These are phyloP conservation scores for Acanthurus tractus DNA, from an alignment of 2,797 vertebrate species.

Conservation along the genomic window DNA sequence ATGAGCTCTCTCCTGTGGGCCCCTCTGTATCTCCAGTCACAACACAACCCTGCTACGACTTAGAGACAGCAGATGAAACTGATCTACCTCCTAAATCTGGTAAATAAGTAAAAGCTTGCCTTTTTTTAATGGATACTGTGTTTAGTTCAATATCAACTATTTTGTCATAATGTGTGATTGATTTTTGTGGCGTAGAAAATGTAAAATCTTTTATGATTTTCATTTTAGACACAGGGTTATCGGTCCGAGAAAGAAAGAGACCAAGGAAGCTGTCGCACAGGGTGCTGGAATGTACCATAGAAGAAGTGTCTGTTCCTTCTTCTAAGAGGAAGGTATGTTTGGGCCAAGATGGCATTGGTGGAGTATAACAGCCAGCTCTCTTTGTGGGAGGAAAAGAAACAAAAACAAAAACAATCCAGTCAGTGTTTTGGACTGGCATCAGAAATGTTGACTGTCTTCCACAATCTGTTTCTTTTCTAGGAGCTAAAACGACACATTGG, in stretches of 20 bases:
- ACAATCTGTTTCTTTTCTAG: constrained; percentile 49
- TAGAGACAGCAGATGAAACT: constrained; percentile 61
- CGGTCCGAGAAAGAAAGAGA: constrained; percentile 90
- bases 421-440: neutral
- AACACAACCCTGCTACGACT: constrained; percentile 47
- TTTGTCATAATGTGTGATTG: constrained; percentile 4
- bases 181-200: neutral
- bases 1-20: constrained; percentile 50
- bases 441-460: neutral
- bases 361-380: neutral
- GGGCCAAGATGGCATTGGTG: neutral
- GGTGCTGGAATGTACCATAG: constrained; percentile 91
- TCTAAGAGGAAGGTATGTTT: constrained; percentile 88
- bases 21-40: constrained; percentile 46
- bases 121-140: neutral
- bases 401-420: neutral
- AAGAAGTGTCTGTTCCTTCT: constrained; percentile 89
- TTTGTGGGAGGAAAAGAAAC: neutral
- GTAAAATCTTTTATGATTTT: neutral
- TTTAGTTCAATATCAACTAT: neutral
- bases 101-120: constrained; percentile 30
- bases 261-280: constrained; percentile 92
- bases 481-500: constrained; percentile 60
- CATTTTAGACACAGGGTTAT: constrained; percentile 48
- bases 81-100: constrained; percentile 75